Base-by-base conservation (phyloP, 2,888 invertebrate species). In the Pseudanteris insignis region DNA sequence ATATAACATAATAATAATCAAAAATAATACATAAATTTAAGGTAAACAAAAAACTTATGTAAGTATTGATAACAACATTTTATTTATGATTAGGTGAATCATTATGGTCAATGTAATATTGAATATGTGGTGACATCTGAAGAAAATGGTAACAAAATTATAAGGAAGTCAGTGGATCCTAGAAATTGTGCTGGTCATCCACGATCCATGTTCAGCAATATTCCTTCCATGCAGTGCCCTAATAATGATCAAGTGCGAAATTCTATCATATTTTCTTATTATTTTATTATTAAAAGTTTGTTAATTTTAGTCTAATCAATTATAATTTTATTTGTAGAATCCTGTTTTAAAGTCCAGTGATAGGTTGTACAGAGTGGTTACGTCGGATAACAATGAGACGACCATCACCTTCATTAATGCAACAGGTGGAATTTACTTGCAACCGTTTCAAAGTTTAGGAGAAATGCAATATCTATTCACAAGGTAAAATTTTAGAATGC, bases 381-480 rank as follows among this genome's bases (percentile, higher is more conserved):
- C 64, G 3, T 66, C 70, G 8, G 70, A 66, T 3, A 40, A 44
- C 30, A 65, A 72, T n/a, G 50, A 67, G 30, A 70, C 67, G 10
- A 67, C 71, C 1, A 73, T 81, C 37, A 60, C 69, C 24, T 72
- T 70, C 38, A 65, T 82, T 5, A 76, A 75, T 61, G 75, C 80
- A 29, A 73, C 77, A 21, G 81, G 81, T 26, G 75, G 76, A 46
- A 74, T 81, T 57, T 77, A 80, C 47, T 73, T 81, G 8, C 81
- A 81, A 62, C 81, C 81, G 2, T 82, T 81, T 54, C 80, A 81
- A 70, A 79, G 79, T 50, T 73, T 77, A 54, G 81, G 81, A 2
- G 81, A 82, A 70, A 78, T 80, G 15, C 81, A 81, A 43, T 80
- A 74, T 59, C 66, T 75, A 36, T 73, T 75, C 29, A 74, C 73